Conservation (phyloP, 2,113 vertebrate genomes). For the Nannospalax galili region DNA sequence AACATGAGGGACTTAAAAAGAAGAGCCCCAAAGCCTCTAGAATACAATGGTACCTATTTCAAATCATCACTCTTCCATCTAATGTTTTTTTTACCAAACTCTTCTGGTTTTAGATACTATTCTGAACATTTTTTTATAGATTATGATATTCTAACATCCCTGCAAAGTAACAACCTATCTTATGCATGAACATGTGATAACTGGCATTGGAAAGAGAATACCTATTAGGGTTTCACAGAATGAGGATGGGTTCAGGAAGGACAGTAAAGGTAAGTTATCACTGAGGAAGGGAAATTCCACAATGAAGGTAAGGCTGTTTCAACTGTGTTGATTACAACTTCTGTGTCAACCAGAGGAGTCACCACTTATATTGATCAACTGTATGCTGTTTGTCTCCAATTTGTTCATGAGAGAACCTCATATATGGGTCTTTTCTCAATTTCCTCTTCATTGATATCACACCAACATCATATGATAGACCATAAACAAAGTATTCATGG, state of each 20-base stretch:
- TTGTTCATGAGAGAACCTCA: not conserved
- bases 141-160: not conserved
- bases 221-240: not conserved
- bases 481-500: not conserved
- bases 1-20: not conserved
- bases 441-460: not conserved
- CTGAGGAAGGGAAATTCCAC: not conserved
- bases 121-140: not conserved
- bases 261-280: not conserved
- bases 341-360: not conserved
- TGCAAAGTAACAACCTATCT: not conserved
- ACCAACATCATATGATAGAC: not conserved
- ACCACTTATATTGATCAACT: not conserved
- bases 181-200: not conserved
- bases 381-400: not conserved
- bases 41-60: rapidly evolving
- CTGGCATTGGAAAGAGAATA: not conserved
- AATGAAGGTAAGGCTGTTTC: not conserved
- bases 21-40: not conserved
- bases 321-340: not conserved
- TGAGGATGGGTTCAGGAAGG: not conserved
- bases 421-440: not conserved
- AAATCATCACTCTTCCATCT: rapidly evolving
- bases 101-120: not conserved
- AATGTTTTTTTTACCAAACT: not conserved